phyloP scores from a whole-genome alignment of 2,797 vertebrate genomes.

The Anas flavirostris region DNA sequence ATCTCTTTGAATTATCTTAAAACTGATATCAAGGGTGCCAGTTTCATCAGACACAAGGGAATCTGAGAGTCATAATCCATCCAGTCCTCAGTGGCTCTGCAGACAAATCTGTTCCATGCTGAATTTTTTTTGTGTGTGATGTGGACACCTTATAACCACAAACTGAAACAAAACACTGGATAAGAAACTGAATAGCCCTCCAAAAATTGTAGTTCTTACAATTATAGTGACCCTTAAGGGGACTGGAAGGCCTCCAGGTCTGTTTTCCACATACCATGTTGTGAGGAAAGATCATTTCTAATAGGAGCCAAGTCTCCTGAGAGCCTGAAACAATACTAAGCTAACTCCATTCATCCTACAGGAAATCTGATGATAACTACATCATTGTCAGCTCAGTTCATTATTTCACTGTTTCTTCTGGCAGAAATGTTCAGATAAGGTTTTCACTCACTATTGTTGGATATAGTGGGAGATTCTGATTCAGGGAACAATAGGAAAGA shows the following conservation, averaged over 20 bases:
- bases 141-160: not conserved
- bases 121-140: not conserved
- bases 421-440: constrained; percentile 27
- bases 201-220: not conserved
- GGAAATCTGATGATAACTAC: constrained; percentile 47
- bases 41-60: constrained; percentile 6
- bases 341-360: constrained; percentile 26
- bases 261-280: not conserved
- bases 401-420: constrained; percentile 38
- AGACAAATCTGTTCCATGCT: not conserved
- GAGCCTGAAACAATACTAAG: constrained; percentile 40
- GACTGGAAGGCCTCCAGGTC: not conserved
- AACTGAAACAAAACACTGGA: not conserved
- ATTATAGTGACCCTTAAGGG: not conserved
- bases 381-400: constrained; percentile 51
- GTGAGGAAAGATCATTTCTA: not conserved
- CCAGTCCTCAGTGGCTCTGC: not conserved
- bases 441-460: constrained; percentile 2
- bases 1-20: constrained; percentile 12
- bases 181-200: not conserved
- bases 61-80: not conserved
- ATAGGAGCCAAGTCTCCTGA: not conserved
- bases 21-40: not conserved
- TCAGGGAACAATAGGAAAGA: constrained; percentile 37
- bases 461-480: constrained; percentile 36